These are phyloP conservation scores for Stramonita haemastoma DNA, from an alignment of 2,888 invertebrate genomes.

Conservation along the genomic window DNA sequence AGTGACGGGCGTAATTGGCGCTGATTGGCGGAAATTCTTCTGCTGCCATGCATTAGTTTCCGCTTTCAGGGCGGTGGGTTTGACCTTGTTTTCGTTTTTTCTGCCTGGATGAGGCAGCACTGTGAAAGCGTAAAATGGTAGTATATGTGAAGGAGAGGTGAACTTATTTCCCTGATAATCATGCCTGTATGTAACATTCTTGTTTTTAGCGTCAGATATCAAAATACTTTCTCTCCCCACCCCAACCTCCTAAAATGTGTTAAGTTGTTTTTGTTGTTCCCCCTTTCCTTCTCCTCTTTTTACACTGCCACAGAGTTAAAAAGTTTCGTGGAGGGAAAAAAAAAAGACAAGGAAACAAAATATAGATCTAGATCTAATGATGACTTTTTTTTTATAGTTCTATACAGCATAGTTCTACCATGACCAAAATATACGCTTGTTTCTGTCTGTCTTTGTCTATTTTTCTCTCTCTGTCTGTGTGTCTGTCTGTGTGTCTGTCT, in stretches of 20 bases:
- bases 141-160: not conserved
- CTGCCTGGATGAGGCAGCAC: not conserved
- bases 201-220: too few relatives aligned
- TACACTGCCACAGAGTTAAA: not conserved
- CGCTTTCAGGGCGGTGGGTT: not conserved
- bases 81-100: not conserved
- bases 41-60: not conserved
- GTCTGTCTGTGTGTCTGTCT: not conserved
- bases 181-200: not conserved
- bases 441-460: too few relatives aligned
- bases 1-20: slow-evolving; percentile 25
- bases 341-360: not conserved
- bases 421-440: not conserved
- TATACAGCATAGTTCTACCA: not conserved
- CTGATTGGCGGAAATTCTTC: slow-evolving; percentile 35
- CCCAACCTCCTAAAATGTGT: not conserved
- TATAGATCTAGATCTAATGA: not conserved
- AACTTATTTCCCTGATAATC: not conserved
- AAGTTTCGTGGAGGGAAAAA: not conserved
- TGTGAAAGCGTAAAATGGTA: too few relatives aligned
- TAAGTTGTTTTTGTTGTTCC: not conserved
- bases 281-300: not conserved
- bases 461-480: not conserved
- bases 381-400: not conserved
- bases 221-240: not conserved